Evolutionary conservation across 2,113 vertebrate species (phyloP).

Genomic region (Hydrolagus affinis): DNA sequence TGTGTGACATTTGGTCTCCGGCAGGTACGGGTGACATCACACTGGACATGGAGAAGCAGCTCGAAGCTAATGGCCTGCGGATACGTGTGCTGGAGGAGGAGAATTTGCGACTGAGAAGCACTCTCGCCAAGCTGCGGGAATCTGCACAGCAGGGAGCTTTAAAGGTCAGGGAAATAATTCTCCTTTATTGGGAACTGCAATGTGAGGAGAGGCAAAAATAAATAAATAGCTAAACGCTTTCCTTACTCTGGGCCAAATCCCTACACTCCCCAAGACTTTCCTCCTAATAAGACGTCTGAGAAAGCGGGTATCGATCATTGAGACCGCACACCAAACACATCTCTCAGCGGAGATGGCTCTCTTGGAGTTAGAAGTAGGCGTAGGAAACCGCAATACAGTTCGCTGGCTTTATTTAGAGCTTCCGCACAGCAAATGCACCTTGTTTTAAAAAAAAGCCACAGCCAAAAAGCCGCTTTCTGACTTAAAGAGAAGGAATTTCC

Average conservation of each 20-base stretch:
- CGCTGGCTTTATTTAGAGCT: too few relatives aligned
- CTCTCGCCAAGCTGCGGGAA: slow-evolving; percentile 60
- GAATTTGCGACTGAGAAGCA: slow-evolving; percentile 54
- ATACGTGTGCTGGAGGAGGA: slow-evolving; percentile 73
- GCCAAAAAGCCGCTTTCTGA: too few relatives aligned
- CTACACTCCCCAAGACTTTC: background rate
- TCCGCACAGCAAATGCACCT: too few relatives aligned
- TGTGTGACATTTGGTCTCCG: slow-evolving; percentile 12
- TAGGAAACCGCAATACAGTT: too few relatives aligned
- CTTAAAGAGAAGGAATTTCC: too few relatives aligned
- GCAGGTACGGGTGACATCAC: slow-evolving; percentile 67
- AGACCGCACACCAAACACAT: background rate
- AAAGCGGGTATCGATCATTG: background rate
- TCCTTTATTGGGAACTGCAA: background rate
- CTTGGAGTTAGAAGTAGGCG: too few relatives aligned
- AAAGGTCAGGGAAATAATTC: slow-evolving; percentile 47
- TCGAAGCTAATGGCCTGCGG: slow-evolving; percentile 71
- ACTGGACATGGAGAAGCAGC: slow-evolving; percentile 78
- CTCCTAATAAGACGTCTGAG: background rate
- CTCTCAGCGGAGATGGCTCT: too few relatives aligned
- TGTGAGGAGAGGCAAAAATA: too few relatives aligned
- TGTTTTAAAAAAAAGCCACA: too few relatives aligned
- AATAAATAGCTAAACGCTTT: background rate
- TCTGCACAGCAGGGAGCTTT: slow-evolving; percentile 44
- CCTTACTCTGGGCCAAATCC: background rate